Evolutionary conservation across 2,888 invertebrate genomes (phyloP), one percentile per base, ranked within the genome.

Genomic region (Calliscelio sp.): DNA sequence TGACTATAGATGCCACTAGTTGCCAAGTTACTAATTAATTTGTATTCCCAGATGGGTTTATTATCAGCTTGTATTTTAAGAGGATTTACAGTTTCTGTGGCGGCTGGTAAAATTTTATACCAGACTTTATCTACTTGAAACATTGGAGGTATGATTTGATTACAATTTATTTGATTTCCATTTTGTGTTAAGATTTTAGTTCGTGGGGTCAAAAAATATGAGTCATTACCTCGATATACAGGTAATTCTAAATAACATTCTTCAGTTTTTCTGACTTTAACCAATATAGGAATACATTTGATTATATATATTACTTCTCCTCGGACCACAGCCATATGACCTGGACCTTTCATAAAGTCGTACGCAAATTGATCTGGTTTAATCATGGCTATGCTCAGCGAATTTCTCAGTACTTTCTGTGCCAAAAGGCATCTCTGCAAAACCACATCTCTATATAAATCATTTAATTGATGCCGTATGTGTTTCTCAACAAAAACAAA

Each of bases 361-460:
- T 22, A 46, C 1, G 63, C 44, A n/a, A 63, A 63, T 20, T 63
- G 61, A 18, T 63, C 61, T 0, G 61, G 61, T 63, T 63, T 24
- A 24, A 16, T 0, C 7, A 18, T 25, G 0, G 61, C 61, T 11
- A 63, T 6, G 11, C 61, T 63, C 10, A 57, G 6, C 2, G 57
- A 57, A 35, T 57, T 57, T 11, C 57, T 5, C 14, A 59, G 7
- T 1, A 38, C 59, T 2, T 38, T 38, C n/a, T 59, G 59, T n/a
- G 38, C 38, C 7, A 59, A 22, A 0, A 59, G 1, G 11, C 57
- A 57, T 20, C 57, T 1, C 20, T 57, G 57, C 25, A 57, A 20
- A 20, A 46, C 3, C 1, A 46, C 20, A 0, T 46, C 46, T 20
- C 8, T 46, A 20, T 46, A 46, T 10, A 51, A 11, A 0, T 24